phyloP scores from a whole-genome alignment of 2,888 invertebrate genomes.

The Euplexia lucipara region DNA sequence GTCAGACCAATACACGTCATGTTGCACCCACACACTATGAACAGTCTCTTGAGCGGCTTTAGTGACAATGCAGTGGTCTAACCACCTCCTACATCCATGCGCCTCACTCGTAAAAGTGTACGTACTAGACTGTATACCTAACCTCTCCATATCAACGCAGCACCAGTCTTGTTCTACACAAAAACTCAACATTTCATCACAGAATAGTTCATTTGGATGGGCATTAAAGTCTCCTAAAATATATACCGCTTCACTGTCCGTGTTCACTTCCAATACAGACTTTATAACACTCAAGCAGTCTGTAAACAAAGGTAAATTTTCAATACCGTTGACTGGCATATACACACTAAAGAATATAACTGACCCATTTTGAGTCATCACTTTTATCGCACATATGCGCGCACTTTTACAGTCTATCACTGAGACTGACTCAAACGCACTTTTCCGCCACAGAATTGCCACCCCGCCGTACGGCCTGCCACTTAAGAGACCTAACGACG shows the following conservation, averaged over 20 bases:
- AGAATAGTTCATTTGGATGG: neutral
- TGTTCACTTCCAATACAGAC: too few species aligned
- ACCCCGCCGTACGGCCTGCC: slow-evolving; percentile 10
- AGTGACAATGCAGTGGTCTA: slow-evolving; percentile 1
- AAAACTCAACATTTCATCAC: too few species aligned
- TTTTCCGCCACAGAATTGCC: slow-evolving; percentile 5
- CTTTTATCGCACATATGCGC: slow-evolving; percentile 2
- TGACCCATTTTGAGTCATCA: slow-evolving; percentile 1
- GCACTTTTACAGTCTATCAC: slow-evolving; percentile 1
- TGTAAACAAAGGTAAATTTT: too few species aligned
- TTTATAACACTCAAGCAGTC: too few species aligned
- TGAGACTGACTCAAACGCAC: slow-evolving; percentile 2
- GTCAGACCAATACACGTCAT: slow-evolving; percentile 2
- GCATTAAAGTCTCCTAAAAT: slow-evolving; percentile 1
- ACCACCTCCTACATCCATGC: too few species aligned
- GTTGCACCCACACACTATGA: neutral
- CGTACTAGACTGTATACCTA: too few species aligned
- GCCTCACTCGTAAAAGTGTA: too few species aligned
- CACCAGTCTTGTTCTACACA: too few species aligned
- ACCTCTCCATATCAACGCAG: too few species aligned
- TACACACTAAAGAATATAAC: too few species aligned
- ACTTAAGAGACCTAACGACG: slow-evolving; percentile 13
- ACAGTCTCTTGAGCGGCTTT: slow-evolving; percentile 1
- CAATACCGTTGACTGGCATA: too few species aligned
- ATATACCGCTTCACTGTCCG: slow-evolving; percentile 3